Evolutionary conservation across 1,140 invertebrate genomes (phyloP).

Genomic region (Liolophura sinensis): DNA sequence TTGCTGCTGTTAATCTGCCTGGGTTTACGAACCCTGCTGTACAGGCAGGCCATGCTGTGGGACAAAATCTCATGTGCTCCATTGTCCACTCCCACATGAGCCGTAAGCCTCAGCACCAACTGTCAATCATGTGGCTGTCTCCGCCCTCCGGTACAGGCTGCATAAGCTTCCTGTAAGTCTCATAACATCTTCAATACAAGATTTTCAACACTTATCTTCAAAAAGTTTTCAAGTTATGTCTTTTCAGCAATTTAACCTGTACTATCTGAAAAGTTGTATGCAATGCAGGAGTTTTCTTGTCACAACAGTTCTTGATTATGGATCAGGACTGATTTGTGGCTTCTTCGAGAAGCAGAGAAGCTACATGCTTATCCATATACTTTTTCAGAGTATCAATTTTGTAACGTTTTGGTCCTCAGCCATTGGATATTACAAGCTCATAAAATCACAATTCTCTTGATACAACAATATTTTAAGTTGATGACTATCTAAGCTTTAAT

Average conservation of each 20-base stretch:
- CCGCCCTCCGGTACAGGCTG: slow-evolving; percentile 59
- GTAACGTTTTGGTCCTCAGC: too few relatives aligned
- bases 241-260: neutral
- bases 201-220: neutral
- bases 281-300: too few relatives aligned
- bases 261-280: neutral
- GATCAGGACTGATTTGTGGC: neutral
- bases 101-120: slow-evolving; percentile 35
- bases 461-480: too few relatives aligned
- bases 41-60: slow-evolving; percentile 23
- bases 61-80: slow-evolving; percentile 53
- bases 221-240: neutral
- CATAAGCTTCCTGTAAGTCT: slow-evolving; percentile 60
- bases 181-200: too few relatives aligned
- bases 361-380: too few relatives aligned
- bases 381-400: too few relatives aligned
- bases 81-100: slow-evolving; percentile 55
- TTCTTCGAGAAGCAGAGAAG: neutral
- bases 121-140: slow-evolving; percentile 59
- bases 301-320: too few relatives aligned
- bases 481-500: too few relatives aligned
- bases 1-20: slow-evolving; percentile 23
- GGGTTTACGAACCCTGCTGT: slow-evolving; percentile 13
- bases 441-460: too few relatives aligned
- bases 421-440: too few relatives aligned